Conservation (phyloP, 2,888 invertebrate genomes). For the Amphipoea lucens region DNA sequence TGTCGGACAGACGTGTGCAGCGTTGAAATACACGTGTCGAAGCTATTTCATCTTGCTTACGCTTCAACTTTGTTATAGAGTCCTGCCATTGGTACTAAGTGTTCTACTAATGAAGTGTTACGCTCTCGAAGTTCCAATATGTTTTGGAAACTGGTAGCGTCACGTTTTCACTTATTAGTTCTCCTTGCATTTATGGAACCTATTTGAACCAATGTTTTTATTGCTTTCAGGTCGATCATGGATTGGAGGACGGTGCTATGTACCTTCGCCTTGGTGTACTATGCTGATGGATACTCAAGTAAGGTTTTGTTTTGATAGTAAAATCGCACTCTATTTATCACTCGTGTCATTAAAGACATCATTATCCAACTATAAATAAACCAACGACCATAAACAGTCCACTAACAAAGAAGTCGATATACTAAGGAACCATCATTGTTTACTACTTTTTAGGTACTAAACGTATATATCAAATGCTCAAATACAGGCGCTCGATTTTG, state of each 20-base stretch:
- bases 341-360: neutral
- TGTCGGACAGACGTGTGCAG: conserved; percentile 83
- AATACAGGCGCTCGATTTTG: conserved; percentile 27
- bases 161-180: conserved; percentile 45
- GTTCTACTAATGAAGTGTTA: conserved; percentile 55
- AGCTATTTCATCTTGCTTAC: conserved; percentile 78
- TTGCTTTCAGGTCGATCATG: conserved; percentile 83
- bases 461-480: conserved; percentile 4
- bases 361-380: neutral
- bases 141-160: conserved; percentile 33
- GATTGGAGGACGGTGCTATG: conserved; percentile 84
- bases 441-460: neutral
- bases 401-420: neutral
- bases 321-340: neutral
- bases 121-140: conserved; percentile 40
- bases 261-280: conserved; percentile 78
- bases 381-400: no score
- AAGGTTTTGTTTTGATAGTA: conserved; percentile 68
- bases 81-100: conserved; percentile 61
- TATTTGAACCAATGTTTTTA: conserved; percentile 48
- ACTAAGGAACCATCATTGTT: conserved; percentile 3
- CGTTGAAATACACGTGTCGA: conserved; percentile 82
- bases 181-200: conserved; percentile 28
- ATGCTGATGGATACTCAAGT: conserved; percentile 88
- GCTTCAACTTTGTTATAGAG: conserved; percentile 74